Base-by-base conservation (phyloP, 2,888 invertebrate species). In the Drosophila pseudotakahashii region DNA sequence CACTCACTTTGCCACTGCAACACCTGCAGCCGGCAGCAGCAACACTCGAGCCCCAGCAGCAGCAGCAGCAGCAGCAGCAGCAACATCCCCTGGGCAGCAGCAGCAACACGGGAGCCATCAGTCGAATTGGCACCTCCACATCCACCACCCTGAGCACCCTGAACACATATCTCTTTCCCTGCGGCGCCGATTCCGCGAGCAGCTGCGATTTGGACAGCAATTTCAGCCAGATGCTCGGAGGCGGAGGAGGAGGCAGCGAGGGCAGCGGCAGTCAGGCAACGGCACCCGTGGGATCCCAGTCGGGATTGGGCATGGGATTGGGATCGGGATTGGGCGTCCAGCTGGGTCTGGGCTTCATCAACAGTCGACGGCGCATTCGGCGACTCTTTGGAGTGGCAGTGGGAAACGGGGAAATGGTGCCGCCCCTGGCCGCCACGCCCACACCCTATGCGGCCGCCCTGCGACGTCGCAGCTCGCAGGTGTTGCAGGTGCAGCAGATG, bases 91-190 rank as follows among this genome's bases (percentile, higher is more conserved):
- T 3, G 10, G 14, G 73, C 41, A 19, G 19, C 54, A 83, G 71
- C 14, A 77, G 78, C 7, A 83, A 77, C 11, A 75, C 79, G n/a
- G 86, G 81, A 6, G 85, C 84, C 53, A 74, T 84, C 26, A 82
- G 86, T 42, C 83, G 80, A 1, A 68, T 69, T 4, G 60, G 60
- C 32, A 72, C 71, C 16, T 71, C 71, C 10, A 91, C 91, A 34
- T 90, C 91, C 41, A 90, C 90, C 39, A 91, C 91, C 36, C 72
- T 91, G 60, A 91, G 90, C 78, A 91, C 91, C 23, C 79, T 91
- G 26, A 91, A 91, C 73, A 91, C 91, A 90, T 91, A 91, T 91
- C 91, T 91, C 11, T 91, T 91, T 63, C 91, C 91, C 42, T 89
- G 90, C n/a, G 81, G 87, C 72, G 90, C 89, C 73, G 86, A 89